Conservation (phyloP, 2,797 vertebrate species). For the Lemur catta region DNA sequence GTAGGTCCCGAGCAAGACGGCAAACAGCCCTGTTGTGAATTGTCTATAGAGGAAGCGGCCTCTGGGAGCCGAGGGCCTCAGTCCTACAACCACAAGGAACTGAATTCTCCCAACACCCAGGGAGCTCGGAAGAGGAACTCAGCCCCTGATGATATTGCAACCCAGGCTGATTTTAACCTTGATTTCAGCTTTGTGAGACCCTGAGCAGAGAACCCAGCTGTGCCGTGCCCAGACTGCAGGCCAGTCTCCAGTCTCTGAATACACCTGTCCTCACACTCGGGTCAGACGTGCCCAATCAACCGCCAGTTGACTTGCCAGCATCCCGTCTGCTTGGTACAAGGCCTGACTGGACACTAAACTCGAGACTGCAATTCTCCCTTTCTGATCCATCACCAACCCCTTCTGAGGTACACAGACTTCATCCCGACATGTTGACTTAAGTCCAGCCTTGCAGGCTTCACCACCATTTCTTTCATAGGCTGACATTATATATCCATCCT, state of each 20-base stretch:
- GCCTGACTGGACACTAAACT: not conserved
- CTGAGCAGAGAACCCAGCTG: not conserved
- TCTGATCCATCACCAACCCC: not conserved
- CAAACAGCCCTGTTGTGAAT: not conserved
- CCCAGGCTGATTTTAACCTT: not conserved
- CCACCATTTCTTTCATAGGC: not conserved
- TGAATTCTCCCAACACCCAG: not conserved
- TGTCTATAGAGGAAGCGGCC: not conserved
- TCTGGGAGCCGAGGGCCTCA: not conserved
- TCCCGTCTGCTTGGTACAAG: not conserved
- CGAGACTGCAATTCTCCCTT: not conserved
- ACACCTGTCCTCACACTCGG: not conserved
- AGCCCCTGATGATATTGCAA: not conserved
- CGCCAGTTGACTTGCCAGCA: not conserved
- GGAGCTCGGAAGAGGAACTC: not conserved
- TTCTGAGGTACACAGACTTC: not conserved
- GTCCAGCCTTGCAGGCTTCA: not conserved
- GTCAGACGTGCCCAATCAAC: not conserved
- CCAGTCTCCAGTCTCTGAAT: not conserved
- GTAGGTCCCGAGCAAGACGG: not conserved
- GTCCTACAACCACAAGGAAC: not conserved
- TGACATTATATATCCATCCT: not conserved
- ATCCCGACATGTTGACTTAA: not conserved
- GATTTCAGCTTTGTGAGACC: not conserved
- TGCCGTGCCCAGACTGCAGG: too few relatives aligned